Evolutionary conservation across 2,888 invertebrate species (phyloP).

Genomic region (Ypsolopha sequella): DNA sequence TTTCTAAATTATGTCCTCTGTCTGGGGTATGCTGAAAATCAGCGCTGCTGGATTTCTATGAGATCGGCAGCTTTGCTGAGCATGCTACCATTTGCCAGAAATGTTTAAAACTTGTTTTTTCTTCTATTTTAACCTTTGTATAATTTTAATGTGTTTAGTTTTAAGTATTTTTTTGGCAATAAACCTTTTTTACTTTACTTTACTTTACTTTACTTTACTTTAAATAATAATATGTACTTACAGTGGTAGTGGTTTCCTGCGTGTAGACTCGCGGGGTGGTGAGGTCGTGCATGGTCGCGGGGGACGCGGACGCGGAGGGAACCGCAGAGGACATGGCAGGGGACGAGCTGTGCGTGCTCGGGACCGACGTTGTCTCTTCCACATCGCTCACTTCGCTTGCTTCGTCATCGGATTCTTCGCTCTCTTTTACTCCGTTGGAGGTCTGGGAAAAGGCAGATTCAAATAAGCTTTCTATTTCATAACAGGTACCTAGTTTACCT

Average conservation of each 20-base stretch:
- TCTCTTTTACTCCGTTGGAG: conserved; percentile 57
- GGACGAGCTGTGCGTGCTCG: conserved; percentile 24
- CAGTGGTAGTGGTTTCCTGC: conserved; percentile 51
- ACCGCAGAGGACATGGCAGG: conserved; percentile 17
- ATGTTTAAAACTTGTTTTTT: too few species aligned
- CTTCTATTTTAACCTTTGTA: too few species aligned
- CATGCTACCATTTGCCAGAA: too few species aligned
- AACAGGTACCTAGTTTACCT: too few species aligned
- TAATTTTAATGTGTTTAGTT: too few species aligned
- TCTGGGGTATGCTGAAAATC: too few species aligned
- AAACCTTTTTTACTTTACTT: too few species aligned
- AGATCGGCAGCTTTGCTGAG: too few species aligned
- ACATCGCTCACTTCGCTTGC: conserved; percentile 42
- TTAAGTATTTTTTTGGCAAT: too few species aligned
- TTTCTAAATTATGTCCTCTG: too few species aligned
- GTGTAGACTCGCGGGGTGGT: conserved; percentile 42
- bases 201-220: too few species aligned
- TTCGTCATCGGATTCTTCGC: conserved; percentile 53
- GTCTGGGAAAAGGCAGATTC: conserved; percentile 29
- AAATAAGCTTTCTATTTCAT: background rate
- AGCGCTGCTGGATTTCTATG: too few species aligned
- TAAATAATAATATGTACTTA: conserved; percentile 28
- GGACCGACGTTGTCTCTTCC: conserved; percentile 31
- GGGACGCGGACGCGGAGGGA: conserved; percentile 29
- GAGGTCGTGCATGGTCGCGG: conserved; percentile 36